These are phyloP conservation scores for Pterocles orientalis DNA, from an alignment of 2,113 vertebrate genomes.

Conservation along the genomic window DNA sequence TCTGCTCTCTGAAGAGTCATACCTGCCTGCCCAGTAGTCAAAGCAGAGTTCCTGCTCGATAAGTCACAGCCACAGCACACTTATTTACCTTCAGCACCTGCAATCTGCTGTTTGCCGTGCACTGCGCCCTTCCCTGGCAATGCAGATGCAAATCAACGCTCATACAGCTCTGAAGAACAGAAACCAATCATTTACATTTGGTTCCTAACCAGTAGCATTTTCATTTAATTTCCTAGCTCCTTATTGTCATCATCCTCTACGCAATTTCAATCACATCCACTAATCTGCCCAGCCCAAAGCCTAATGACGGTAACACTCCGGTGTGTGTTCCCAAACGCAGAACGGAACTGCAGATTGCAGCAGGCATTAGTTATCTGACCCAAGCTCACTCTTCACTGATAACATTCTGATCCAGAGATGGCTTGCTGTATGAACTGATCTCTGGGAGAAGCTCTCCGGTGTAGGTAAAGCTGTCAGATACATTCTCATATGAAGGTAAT, in stretches of 20 bases:
- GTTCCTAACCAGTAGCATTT: slow-evolving; percentile 41
- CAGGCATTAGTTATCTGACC: slow-evolving; percentile 50
- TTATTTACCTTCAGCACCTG: background rate
- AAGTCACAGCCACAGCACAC: background rate
- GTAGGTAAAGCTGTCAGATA: background rate
- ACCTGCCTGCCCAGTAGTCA: background rate
- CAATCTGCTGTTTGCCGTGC: background rate
- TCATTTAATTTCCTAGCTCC: slow-evolving; percentile 57
- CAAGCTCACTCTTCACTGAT: slow-evolving; percentile 19
- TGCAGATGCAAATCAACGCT: background rate
- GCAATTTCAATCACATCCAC: slow-evolving; percentile 54
- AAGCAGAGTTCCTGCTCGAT: background rate
- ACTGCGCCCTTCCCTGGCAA: background rate
- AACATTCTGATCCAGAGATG: slow-evolving; percentile 17
- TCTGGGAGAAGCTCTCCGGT: background rate
- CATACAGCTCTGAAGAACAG: background rate
- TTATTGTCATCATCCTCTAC: slow-evolving; percentile 53
- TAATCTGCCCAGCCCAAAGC: slow-evolving; percentile 44
- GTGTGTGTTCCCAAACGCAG: background rate
- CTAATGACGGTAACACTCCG: background rate
- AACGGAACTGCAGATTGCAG: slow-evolving; percentile 68
- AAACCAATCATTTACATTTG: slow-evolving; percentile 51
- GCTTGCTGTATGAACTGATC: background rate
- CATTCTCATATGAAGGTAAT: background rate
- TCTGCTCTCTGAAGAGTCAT: background rate